Evolutionary conservation across 23 tunicate genomes (phyloP).

Genomic region (Corella eumyota): DNA sequence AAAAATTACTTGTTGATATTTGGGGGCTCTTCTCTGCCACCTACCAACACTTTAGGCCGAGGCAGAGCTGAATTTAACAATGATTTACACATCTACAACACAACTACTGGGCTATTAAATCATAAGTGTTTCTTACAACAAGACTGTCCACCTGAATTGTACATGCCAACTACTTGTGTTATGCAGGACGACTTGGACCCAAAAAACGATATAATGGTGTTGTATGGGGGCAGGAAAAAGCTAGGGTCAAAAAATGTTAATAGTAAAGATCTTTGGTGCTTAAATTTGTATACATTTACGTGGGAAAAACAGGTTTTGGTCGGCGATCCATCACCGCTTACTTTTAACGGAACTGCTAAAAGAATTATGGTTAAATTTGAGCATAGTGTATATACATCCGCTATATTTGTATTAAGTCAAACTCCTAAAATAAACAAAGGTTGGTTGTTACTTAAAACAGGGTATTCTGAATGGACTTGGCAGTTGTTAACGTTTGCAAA

Average conservation of each 20-base stretch:
- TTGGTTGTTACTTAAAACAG: constrained; percentile 20
- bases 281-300: constrained; percentile 24
- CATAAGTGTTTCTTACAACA: constrained; percentile 21
- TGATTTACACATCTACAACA: constrained; percentile 56
- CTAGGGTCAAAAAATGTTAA: not conserved
- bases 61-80: constrained; percentile 22
- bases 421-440: no score
- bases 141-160: constrained; percentile 49
- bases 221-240: constrained; percentile 45
- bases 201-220: constrained; percentile 27
- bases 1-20: constrained; percentile 33
- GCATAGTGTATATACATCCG: constrained; percentile 7
- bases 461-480: constrained; percentile 27
- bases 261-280: constrained; percentile 43
- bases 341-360: constrained; percentile 6
- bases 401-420: constrained; percentile 16
- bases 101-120: constrained; percentile 25
- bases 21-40: constrained; percentile 50
- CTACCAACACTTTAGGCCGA: constrained; percentile 25
- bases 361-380: constrained; percentile 18
- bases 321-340: constrained; percentile 9
- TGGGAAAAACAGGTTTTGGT: constrained; percentile 58
- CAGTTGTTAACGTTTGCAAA: no score
- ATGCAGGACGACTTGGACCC: constrained; percentile 25
- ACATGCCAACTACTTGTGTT: constrained; percentile 32